phyloP scores from a whole-genome alignment of 2,113 vertebrate genomes.

The Motacilla tschutschensis region DNA sequence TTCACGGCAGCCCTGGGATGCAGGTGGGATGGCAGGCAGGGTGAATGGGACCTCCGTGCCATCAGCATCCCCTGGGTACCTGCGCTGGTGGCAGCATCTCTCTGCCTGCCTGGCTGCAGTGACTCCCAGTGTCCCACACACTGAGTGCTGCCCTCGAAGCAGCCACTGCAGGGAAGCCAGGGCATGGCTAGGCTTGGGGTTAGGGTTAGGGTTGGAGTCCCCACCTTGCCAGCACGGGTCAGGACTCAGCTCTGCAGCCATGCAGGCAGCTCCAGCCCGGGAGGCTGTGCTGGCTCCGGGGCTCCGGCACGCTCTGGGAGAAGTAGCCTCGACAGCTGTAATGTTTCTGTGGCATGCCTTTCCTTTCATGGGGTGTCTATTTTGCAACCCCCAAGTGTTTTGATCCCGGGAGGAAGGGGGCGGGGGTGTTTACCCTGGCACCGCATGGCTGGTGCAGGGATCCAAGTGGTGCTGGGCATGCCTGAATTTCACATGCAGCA shows the following conservation, averaged over 20 bases:
- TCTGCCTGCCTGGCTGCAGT: fast-evolving
- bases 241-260: fast-evolving
- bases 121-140: neutral
- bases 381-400: conserved; percentile 61
- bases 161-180: neutral
- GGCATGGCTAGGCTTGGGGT: neutral
- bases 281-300: neutral
- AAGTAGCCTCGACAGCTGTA: conserved; percentile 46
- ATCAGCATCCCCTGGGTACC: fast-evolving
- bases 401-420: conserved; percentile 47
- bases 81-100: fast-evolving
- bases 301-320: neutral
- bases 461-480: conserved; percentile 13
- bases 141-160: neutral
- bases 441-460: conserved; percentile 1
- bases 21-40: fast-evolving
- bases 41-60: neutral
- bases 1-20: neutral
- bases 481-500: conserved; percentile 16
- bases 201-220: neutral
- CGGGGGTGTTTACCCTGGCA: conserved; percentile 57
- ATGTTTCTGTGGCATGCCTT: conserved; percentile 47
- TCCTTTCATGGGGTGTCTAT: conserved; percentile 58
- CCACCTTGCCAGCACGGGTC: fast-evolving
- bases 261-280: neutral